Base-by-base conservation (phyloP, 2,797 vertebrate genomes). In the Hydrolagus colliei region DNA sequence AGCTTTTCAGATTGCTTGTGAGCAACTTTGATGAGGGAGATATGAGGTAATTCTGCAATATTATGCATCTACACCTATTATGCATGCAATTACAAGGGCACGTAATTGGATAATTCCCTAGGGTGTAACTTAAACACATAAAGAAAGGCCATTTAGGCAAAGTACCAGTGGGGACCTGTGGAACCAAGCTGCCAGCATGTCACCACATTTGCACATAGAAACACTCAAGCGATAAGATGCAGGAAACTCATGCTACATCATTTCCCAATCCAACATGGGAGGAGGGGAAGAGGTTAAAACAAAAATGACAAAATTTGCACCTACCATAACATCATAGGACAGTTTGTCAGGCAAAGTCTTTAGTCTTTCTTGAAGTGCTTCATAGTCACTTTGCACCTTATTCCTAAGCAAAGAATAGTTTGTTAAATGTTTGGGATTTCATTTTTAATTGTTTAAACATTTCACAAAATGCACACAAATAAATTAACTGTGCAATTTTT, bases 301-400 rank as follows among this genome's bases (percentile, higher is more conserved):
- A 4, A 16, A 35, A n/a, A 18, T 59, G 72, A 13, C 61, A 13
- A 72, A 84, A 59, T 87, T 72, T 0, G 0, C 68, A 92, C 95
- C 73, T 93, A 98, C 98, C 97, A 96, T 98, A 90, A 99, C 89
- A 89, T 96, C 95, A 32, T 99, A 98, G 35, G 95, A 96, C 87
- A 99, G 91, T 84, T 95, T 96, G 88, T 99, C 96, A 0, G 98
- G 98, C 87, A 99, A 93, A 0, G 95, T 97, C 87, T 86, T 87
- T 22, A 99, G 96, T 9, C 96, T 94, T 1, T 97, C 95, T 35
- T 93, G 93, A 87, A 99, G 94, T 85, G 94, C 95, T 85, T 95
- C 94, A 74, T 99, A 99, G 90, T 99, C 97, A 9, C 89, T 92
- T 14, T 96, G 95, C 86, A 99, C 92, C 90, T 98, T 98, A 90